Base-by-base conservation (phyloP, 1,140 invertebrate genomes). In the Panagrolaimus sp. region DNA sequence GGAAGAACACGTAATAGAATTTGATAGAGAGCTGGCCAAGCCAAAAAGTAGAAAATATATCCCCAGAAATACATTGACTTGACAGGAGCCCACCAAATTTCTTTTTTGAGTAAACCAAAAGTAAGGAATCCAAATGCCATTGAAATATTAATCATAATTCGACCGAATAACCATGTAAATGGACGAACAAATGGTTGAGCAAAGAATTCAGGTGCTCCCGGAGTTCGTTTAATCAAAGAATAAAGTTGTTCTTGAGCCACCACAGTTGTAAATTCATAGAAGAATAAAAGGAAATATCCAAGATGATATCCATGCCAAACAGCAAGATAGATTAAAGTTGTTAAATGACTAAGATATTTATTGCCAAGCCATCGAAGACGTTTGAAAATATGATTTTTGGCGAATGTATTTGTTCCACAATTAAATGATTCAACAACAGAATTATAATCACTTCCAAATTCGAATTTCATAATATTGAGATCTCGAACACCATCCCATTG, bases 221-320 rank as follows among this genome's bases (percentile, higher is more conserved):
- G 81, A 10, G 73, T 71, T 38, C 70, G 43, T 17, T 71, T 63
- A 43, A 83, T 79, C 44, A 83, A 62, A 9, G 43, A n/a, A 69
- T 83, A 81, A 21, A 81, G 65, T 76, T 80, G 79, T 63, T 82
- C 73, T 69, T 82, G 79, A 2, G 80, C 80, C 1, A 80, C 32
- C 52, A 82, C 72, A 64, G 75, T 80, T 26, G 64, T 65, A 63
- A 87, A 85, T 74, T 87, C 86, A 48, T 85, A 78, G 63, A 84
- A 76, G 76, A 87, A 87, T 58, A 84, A 83, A 65, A 85, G 77
- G 73, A 84, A 87, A 72, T 87, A 87, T 17, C 86, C 86, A 24
- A 85, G 78, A 69, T 84, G 80, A 32, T 85, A 73, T 14, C 86
- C 86, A 74, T 87, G 86, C 86, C 86, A 87, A 10, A 86, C 24